Percentiles rank a stretch among this genome's conserved stretches.
phyloP scores from a whole-genome alignment of 2,888 invertebrate genomes.

The Ctenicera cuprea region DNA sequence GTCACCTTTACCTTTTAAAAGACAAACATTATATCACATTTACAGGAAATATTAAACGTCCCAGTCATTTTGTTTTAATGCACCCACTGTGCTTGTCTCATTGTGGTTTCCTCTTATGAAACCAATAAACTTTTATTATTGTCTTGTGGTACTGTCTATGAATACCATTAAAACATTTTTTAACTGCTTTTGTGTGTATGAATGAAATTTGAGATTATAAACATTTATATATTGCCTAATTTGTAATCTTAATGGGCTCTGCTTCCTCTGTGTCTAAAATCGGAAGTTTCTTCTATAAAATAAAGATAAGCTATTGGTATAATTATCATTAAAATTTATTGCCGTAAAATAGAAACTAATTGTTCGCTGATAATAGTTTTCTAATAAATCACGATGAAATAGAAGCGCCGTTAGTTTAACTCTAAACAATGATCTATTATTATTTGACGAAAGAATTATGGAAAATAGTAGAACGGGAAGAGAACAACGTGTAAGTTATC shows the following conservation, averaged over 20 bases:
- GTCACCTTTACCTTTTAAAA: background rate
- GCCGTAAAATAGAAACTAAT: conserved; percentile 17
- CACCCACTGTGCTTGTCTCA: conserved; percentile 16
- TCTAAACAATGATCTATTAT: conserved; percentile 9
- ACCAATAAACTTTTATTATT: conserved; percentile 29
- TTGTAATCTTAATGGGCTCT: background rate
- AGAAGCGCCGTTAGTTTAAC: conserved; percentile 7
- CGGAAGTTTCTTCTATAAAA: background rate
- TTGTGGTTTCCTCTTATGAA: conserved; percentile 18
- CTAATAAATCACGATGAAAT: conserved; percentile 13
- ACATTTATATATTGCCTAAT: conserved; percentile 8
- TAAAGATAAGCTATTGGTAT: background rate
- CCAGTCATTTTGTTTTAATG: conserved; percentile 13
- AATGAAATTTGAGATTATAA: conserved; percentile 21
- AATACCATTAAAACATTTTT: conserved; percentile 13
- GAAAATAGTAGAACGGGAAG: background rate
- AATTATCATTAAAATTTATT: conserved; percentile 4
- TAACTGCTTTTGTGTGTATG: conserved; percentile 5
- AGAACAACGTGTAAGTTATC: conserved; percentile 22
- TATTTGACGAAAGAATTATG: background rate
- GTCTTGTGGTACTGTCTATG: conserved; percentile 10
- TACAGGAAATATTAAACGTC: conserved; percentile 21
- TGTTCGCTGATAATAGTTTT: conserved; percentile 9
- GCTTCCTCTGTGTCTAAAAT: background rate
- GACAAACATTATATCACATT: conserved; percentile 4